Base-by-base conservation (phyloP, 2,113 vertebrate species). In the Nettapus auritus region DNA sequence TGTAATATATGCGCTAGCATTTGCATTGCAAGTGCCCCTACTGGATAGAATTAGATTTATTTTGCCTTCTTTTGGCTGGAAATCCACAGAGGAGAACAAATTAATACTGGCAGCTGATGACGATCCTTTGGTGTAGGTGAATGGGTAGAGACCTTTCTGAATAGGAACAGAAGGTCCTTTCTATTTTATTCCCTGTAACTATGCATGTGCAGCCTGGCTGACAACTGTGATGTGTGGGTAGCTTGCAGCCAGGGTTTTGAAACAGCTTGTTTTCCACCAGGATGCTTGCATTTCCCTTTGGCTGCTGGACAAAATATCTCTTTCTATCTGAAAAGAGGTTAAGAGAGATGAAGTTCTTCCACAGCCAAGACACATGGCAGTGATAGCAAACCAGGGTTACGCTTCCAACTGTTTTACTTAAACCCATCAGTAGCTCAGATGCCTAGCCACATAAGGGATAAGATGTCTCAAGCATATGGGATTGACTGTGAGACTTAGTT, bases 231-330 rank as follows among this genome's bases (percentile, higher is more conserved):
- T 92, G 67, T 93, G 92, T 89, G 90, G 74, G 86, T 96, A 96
- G 96, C 93, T 95, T 93, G 94, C 90, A 97, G 96, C 93, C 93
- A 96, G 78, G 70, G 66, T 94, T 97, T 97, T 90, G 95, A 96
- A 96, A 95, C 94, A 94, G 96, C 96, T 94, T 96, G 90, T 97
- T 96, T 96, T 97, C 96, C 94, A 96, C 96, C 95, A 96, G 96
- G 96, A 95, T 96, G 96, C 94, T 90, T 96, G 86, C 88, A 84
- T 94, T 96, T 95, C 93, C 88, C 93, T 96, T 96, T 92, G 95
- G 96, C 96, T 90, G 90, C 86, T 94, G 90, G 89, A 96, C 93
- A 96, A 89, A 95, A 68, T 95, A 91, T 87, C 62, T 82, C 87
- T 91, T 95, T 92, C 91, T 80, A 76, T 95, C 62, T 92, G 88